Conservation (phyloP, 2,888 invertebrate species). For the Drosophila paramelanica region DNA sequence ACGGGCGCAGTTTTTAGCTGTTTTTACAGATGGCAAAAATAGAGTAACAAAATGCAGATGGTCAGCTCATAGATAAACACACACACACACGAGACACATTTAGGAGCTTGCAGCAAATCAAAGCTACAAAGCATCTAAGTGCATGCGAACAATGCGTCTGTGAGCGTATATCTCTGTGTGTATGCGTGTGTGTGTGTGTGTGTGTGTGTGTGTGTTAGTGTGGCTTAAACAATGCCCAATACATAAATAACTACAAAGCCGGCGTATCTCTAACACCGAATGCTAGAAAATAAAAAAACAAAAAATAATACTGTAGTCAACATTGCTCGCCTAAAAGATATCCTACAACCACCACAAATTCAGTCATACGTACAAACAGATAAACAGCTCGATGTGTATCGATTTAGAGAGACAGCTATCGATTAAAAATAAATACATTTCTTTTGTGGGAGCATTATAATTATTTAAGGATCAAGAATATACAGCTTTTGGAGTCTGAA, state of each 20-base stretch:
- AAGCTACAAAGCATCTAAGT: constrained; percentile 51
- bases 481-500: background rate
- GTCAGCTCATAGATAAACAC: constrained; percentile 3
- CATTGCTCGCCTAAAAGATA: no score
- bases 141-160: constrained; percentile 50
- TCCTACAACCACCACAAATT: no score
- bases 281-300: constrained; percentile 16
- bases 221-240: constrained; percentile 73
- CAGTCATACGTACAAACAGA: no score
- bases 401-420: no score
- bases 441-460: no score
- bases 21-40: constrained; percentile 37
- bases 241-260: constrained; percentile 72
- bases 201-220: constrained; percentile 35
- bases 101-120: constrained; percentile 61
- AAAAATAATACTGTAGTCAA: background rate
- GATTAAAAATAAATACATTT: background rate
- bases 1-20: constrained; percentile 7
- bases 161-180: constrained; percentile 11
- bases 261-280: constrained; percentile 54
- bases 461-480: no score
- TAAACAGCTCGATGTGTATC: no score
- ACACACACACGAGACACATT: constrained; percentile 26
- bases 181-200: constrained; percentile 11
- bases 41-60: constrained; percentile 32